phyloP scores from a whole-genome alignment of 2,888 invertebrate species.

The Eurytoma adleriae region DNA sequence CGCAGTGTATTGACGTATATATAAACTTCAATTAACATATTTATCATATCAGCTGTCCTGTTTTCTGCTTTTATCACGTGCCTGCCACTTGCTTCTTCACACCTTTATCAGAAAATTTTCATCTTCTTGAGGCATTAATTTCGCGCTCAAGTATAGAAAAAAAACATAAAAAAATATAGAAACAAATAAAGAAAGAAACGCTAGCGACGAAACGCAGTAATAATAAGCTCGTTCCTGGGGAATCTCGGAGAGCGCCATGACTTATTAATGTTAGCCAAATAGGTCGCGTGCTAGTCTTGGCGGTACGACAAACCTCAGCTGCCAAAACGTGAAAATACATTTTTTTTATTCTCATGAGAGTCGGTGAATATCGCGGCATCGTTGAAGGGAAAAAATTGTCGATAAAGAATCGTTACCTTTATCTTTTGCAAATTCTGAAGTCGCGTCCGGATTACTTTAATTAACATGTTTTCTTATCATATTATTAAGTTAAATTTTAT shows the following conservation, averaged over 20 bases:
- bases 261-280: constrained; percentile 58
- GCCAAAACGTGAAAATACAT: constrained; percentile 49
- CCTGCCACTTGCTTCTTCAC: background rate
- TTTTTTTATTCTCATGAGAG: constrained; percentile 27
- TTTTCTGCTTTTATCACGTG: background rate
- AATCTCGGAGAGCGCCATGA: constrained; percentile 53
- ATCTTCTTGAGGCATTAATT: too few relatives aligned
- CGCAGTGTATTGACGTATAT: background rate
- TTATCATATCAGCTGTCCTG: constrained; percentile 2
- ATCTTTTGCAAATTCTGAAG: too few relatives aligned
- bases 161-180: background rate
- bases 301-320: constrained; percentile 43
- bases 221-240: constrained; percentile 35
- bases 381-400: background rate
- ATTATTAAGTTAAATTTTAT: too few relatives aligned
- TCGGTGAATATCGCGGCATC: background rate
- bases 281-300: constrained; percentile 52
- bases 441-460: too few relatives aligned
- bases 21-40: background rate
- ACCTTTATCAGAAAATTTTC: too few relatives aligned
- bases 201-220: constrained; percentile 34
- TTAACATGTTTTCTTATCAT: too few relatives aligned
- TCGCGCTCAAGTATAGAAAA: too few relatives aligned
- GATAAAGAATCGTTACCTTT: too few relatives aligned
- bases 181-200: background rate